phyloP scores from a whole-genome alignment of 2,797 vertebrate species.

The Thamnophis elegans region DNA sequence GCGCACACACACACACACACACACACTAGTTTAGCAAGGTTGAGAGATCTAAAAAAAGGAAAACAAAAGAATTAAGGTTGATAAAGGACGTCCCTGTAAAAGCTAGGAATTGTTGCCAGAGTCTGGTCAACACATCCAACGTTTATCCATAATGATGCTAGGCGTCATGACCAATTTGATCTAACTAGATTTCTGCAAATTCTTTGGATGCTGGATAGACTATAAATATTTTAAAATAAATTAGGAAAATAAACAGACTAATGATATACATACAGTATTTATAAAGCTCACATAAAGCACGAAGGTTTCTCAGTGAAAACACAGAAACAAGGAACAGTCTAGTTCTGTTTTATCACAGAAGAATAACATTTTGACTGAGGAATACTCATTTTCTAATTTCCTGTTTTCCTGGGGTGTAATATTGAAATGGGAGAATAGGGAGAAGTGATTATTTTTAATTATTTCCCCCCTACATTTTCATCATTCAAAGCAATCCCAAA shows the following conservation, averaged over 20 bases:
- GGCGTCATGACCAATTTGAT: background rate
- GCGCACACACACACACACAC: too few species aligned
- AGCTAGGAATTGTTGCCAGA: background rate
- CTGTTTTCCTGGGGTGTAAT: background rate
- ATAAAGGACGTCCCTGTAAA: background rate
- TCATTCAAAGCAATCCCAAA: background rate
- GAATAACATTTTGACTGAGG: background rate
- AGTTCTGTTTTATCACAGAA: background rate
- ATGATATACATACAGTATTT: background rate
- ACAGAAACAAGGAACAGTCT: background rate
- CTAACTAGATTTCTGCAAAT: background rate
- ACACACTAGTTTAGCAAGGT: background rate
- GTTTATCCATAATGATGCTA: background rate
- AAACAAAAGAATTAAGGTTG: background rate
- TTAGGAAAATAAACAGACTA: background rate
- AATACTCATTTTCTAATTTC: background rate
- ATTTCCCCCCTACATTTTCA: background rate
- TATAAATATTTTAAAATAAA: background rate
- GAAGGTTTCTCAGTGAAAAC: background rate
- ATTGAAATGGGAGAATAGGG: background rate
- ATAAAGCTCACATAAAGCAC: background rate
- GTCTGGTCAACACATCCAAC: background rate
- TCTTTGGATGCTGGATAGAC: background rate
- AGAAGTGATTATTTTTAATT: background rate
- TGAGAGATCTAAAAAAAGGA: background rate